These are phyloP conservation scores for Diachasmimorpha longicaudata DNA, from an alignment of 1,140 invertebrate species.

Conservation along the genomic window DNA sequence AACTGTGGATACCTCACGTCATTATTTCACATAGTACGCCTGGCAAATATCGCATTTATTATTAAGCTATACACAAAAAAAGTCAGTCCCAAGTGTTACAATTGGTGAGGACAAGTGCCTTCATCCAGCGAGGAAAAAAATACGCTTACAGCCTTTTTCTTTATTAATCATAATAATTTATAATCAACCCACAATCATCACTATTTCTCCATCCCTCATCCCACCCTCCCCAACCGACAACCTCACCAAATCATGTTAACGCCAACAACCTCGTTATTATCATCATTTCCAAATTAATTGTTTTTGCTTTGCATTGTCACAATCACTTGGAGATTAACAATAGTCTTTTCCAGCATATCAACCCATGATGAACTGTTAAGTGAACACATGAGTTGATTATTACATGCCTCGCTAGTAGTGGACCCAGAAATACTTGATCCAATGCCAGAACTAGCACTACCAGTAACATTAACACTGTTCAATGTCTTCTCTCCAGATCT, in stretches of 20 bases:
- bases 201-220: not conserved
- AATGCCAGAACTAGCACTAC: not conserved
- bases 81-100: slow-evolving; percentile 1
- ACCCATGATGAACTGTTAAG: slow-evolving; percentile 56
- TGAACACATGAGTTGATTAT: slow-evolving; percentile 48
- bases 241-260: no score
- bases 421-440: slow-evolving; percentile 12
- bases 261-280: not conserved
- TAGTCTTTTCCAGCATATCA: slow-evolving; percentile 60
- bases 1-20: not conserved
- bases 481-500: slow-evolving; percentile 24
- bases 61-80: slow-evolving; percentile 7
- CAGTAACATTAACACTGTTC: slow-evolving; percentile 15
- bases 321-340: slow-evolving; percentile 54
- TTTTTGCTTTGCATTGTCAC: slow-evolving; percentile 57
- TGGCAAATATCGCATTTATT: not conserved
- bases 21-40: not conserved
- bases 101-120: not conserved
- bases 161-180: not conserved
- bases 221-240: no score
- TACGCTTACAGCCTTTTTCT: slow-evolving; percentile 15
- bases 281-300: slow-evolving; percentile 24
- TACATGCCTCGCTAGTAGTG: slow-evolving; percentile 39
- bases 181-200: not conserved
- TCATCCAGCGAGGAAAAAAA: not conserved